These are phyloP conservation scores for Xyliphius kryptos DNA, from an alignment of 2,113 vertebrate species.

Conservation along the genomic window DNA sequence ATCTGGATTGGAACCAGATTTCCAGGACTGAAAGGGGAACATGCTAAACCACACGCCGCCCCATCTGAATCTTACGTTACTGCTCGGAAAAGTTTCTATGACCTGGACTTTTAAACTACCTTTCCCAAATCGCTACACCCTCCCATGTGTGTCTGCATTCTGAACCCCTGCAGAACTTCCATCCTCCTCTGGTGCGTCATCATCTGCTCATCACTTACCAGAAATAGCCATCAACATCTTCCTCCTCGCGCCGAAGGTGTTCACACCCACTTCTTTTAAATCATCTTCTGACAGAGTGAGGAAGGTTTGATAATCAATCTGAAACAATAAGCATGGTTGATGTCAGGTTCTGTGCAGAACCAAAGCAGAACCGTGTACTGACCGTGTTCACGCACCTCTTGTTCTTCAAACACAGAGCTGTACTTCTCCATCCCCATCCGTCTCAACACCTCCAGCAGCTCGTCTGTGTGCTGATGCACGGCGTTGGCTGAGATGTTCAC, in stretches of 20 bases:
- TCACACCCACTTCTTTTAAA: constrained; percentile 71
- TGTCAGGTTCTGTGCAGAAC: background rate
- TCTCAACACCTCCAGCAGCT: constrained; percentile 62
- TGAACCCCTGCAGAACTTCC: background rate
- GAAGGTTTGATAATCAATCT: constrained; percentile 75
- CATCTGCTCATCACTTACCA: constrained; percentile 48
- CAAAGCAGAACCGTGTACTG: background rate
- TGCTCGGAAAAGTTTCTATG: too few species aligned
- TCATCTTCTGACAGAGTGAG: constrained; percentile 72
- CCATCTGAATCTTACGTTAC: too few species aligned
- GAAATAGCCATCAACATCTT: constrained; percentile 72
- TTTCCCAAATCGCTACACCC: too few species aligned
- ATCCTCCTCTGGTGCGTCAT: background rate
- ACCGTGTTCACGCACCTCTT: constrained; percentile 58
- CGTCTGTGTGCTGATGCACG: constrained; percentile 47
- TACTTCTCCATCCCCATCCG: constrained; percentile 71
- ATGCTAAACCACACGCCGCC: too few species aligned
- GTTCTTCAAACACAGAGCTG: constrained; percentile 65
- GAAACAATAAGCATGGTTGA: constrained; percentile 9
- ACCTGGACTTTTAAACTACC: too few species aligned
- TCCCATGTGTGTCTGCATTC: too few species aligned
- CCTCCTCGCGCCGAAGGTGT: constrained; percentile 69
- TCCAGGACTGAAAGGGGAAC: too few species aligned
- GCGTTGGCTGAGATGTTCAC: constrained; percentile 55
- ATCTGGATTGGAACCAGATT: too few species aligned